Evolutionary conservation across 2,888 invertebrate genomes (phyloP).

Genomic region (Acanthosepion esculentum): DNA sequence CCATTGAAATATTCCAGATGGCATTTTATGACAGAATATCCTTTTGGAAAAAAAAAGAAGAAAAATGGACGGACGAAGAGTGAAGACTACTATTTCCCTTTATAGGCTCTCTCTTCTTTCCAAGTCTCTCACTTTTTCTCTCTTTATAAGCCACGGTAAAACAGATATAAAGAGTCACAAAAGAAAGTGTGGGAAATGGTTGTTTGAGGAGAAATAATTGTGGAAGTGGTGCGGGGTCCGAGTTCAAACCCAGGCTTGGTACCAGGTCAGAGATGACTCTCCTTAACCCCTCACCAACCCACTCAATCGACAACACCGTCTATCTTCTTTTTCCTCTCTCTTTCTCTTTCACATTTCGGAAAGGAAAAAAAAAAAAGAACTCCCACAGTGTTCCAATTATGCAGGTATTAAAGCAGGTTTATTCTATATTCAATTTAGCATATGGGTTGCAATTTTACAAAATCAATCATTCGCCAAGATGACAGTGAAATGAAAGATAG

Average conservation of each 20-base stretch:
- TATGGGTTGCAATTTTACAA: conserved; percentile 10
- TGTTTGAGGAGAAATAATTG: background rate
- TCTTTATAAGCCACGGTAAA: background rate
- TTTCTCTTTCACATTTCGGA: background rate
- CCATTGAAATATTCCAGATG: conserved; percentile 33
- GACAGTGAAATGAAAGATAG: conserved; percentile 1
- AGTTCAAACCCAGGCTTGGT: background rate
- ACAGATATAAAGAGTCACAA: background rate
- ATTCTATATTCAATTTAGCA: conserved; percentile 15
- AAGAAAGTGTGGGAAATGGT: background rate
- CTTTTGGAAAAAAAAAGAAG: background rate
- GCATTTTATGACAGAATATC: conserved; percentile 33
- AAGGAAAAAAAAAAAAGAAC: background rate
- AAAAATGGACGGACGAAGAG: background rate
- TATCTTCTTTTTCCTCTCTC: background rate
- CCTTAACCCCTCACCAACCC: background rate
- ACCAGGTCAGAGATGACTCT: background rate
- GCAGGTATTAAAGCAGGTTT: conserved; percentile 5
- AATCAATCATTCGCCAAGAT: background rate
- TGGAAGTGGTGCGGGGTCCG: background rate
- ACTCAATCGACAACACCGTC: background rate
- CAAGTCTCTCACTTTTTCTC: background rate
- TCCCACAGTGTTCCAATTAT: background rate
- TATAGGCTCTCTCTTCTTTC: background rate
- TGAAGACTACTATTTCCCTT: background rate